These are phyloP conservation scores for Ascidia mentula DNA, from an alignment of 23 tunicate species.

Conservation along the genomic window DNA sequence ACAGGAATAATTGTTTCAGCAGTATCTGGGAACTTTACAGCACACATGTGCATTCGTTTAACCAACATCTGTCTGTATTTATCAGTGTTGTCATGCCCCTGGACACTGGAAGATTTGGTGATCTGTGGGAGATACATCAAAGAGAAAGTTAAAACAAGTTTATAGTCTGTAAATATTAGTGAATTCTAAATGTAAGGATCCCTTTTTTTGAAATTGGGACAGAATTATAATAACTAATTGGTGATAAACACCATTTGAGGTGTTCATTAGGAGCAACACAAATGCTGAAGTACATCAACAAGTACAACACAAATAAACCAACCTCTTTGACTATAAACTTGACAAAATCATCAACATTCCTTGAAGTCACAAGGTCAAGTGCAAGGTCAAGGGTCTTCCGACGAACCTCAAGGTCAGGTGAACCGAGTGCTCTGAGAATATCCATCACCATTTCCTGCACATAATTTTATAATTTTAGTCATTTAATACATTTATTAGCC, in stretches of 20 bases:
- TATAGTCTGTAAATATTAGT: no score
- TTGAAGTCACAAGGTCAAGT: constrained; percentile 92
- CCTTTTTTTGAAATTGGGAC: no score
- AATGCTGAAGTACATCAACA: neutral
- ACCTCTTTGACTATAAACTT: constrained; percentile 99
- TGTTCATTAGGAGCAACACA: no score
- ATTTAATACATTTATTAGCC: no score
- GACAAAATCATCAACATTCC: constrained; percentile 94
- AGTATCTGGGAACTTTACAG: constrained; percentile 91
- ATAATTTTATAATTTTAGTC: no score
- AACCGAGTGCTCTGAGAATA: constrained; percentile 88
- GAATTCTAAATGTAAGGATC: no score
- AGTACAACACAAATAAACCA: neutral
- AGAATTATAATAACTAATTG: no score
- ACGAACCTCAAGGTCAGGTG: constrained; percentile 98
- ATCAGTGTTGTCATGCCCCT: constrained; percentile 91
- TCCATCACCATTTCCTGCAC: constrained; percentile 94
- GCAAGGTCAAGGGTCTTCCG: constrained; percentile 93
- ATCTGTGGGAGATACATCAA: constrained; percentile 36
- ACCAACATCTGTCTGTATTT: constrained; percentile 96
- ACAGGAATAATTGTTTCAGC: constrained; percentile 88
- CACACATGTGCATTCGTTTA: constrained; percentile 77
- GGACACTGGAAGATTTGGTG: constrained; percentile 58
- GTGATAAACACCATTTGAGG: no score
- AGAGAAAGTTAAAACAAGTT: neutral